Base-by-base conservation (phyloP, 2,888 invertebrate genomes). In the Lasioglossum figueresi region DNA sequence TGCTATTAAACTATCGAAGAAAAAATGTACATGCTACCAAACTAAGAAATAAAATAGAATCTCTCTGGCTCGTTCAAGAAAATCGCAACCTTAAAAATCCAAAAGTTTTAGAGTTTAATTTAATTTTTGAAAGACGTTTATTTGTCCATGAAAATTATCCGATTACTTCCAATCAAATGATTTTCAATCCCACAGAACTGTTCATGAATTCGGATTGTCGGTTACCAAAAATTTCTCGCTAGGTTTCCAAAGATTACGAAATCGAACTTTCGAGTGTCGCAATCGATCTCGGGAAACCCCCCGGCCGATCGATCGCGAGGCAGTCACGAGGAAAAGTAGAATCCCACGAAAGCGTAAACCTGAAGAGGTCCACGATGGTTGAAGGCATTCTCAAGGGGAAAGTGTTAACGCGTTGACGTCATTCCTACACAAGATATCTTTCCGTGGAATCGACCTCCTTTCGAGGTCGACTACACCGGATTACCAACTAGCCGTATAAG, bases 381-480 rank as follows among this genome's bases (percentile, higher is more conserved):
- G 45, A 74, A 79, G 72, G 82, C 88, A 89, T 91, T 90, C 90
- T 83, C 88, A 59, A 83, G 86, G 92, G 89, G 92, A 92, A 92
- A 92, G 92, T 92, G 86, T 89, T 89, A 85, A 85, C 85, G 84
- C 78, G 87, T 90, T 92, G 92, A 92, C 92, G 92, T 92, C 92
- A 92, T 76, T 85, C 79, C 79, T 83, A 88, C 85, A 87, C 83
- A 82, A 89, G 87, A 89, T 90, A 90, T 86, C 89, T 85, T 90
- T 88, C 90, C 86, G 82, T 83, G 86, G 91, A 92, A 92, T 91
- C 90, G 90, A 89, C 92, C 92, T 92, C 90, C 89, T 92, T 92
- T 91, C 90, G 90, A 91, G 92, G 91, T 90, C 91, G 80, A 86
- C 89, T 66, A 88, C 86, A 88, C 83, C 83, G 85, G 83, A 86